Evolutionary conservation across 2,888 invertebrate genomes (phyloP).

Genomic region (Agonopterix subpropinquella): DNA sequence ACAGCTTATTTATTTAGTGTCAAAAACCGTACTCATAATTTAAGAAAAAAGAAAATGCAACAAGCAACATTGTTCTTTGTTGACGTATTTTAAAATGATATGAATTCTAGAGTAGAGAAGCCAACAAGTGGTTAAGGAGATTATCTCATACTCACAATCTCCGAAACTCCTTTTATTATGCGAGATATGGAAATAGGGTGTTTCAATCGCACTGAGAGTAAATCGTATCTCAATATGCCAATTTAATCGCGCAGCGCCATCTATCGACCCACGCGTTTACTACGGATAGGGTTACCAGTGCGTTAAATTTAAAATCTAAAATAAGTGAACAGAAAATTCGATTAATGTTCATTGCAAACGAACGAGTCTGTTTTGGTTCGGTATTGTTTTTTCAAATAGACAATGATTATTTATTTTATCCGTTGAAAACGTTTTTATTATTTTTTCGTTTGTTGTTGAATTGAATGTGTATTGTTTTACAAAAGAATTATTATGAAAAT

Average conservation of each 20-base stretch:
- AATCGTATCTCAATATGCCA: slow-evolving; percentile 53
- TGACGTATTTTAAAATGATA: not conserved
- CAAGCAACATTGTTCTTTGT: not conserved
- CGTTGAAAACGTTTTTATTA: no score
- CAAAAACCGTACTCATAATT: no score
- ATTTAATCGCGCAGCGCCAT: slow-evolving; percentile 56
- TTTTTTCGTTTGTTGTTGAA: no score
- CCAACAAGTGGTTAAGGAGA: slow-evolving; percentile 8
- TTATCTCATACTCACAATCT: slow-evolving; percentile 3
- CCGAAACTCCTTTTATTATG: slow-evolving; percentile 20
- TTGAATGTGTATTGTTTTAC: no score
- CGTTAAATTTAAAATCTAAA: not conserved
- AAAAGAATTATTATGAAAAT: no score
- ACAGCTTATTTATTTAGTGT: not conserved
- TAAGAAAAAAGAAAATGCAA: no score
- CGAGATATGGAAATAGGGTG: slow-evolving; percentile 14
- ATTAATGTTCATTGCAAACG: no score
- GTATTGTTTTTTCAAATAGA: no score
- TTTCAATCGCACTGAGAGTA: slow-evolving; percentile 39
- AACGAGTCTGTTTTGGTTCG: no score
- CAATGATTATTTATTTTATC: no score
- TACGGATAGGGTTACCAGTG: slow-evolving; percentile 5
- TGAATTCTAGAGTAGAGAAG: not conserved
- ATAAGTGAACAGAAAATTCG: no score
- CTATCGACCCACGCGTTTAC: slow-evolving; percentile 42